Evolutionary conservation across 1,140 invertebrate genomes (phyloP), one percentile per base, ranked within the genome.

Genomic region (Diachasma alloeum): DNA sequence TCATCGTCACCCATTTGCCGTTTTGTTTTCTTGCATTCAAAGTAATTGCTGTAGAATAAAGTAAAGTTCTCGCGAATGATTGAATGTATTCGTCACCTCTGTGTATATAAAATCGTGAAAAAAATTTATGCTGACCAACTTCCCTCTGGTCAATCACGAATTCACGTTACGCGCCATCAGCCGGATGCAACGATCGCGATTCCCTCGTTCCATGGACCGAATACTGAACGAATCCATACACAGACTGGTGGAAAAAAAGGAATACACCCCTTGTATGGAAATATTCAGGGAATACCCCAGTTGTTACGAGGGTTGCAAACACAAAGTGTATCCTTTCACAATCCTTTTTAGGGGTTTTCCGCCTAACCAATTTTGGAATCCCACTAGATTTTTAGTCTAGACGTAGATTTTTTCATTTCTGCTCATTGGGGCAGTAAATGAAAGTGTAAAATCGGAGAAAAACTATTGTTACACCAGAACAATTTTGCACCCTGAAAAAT

Each of bases 131-230:
- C 48, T 56, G n/a, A 56, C 48, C 6, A 56, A 56, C 8, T 56
- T 56, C 15, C 48, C 8, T 31, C 37, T 13, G 17, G 36, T 56
- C 48, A 22, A 66, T 59, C 72, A 73, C 15, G 26, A 59, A 73
- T 66, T 37, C 72, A 63, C 15, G 48, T 37, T 39, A 48, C 53
- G 46, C 48, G 17, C 53, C 37, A 37, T 26, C 17, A 70, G 31
- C 36, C 68, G 68, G 37, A 39, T 17, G 2, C 68, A 70, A 70
- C 68, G 68, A 70, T 70, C 68, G 26, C 68, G 39, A 71, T 71
- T 71, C 39, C 11, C 69, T 53, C 17, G 24, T n/a, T 74, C 72
- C 72, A 74, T 48, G 53, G 22, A 1, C 46, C 69, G 44, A 71
- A 71, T 71, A 48, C 42, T 46, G 37, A 71, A 71, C 69, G 42